Evolutionary conservation across 2,888 invertebrate species (phyloP).

Genomic region (Archips crataeganus): DNA sequence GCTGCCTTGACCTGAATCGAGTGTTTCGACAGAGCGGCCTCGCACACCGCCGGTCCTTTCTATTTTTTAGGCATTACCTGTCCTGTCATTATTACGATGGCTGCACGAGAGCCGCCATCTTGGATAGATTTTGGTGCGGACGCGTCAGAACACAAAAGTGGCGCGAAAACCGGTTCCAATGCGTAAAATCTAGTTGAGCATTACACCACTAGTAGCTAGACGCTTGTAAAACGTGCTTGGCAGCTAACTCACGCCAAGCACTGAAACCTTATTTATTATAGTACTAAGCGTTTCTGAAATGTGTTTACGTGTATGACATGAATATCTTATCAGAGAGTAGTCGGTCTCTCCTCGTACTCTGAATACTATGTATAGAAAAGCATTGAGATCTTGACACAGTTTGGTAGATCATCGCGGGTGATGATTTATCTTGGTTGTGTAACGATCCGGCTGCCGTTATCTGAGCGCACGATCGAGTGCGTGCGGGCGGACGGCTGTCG

Average conservation of each 20-base stretch:
- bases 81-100: constrained; percentile 82
- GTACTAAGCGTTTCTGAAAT: constrained; percentile 28
- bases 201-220: constrained; percentile 27
- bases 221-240: constrained; percentile 28
- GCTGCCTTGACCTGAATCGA: constrained; percentile 84
- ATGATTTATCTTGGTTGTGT: constrained; percentile 82
- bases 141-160: constrained; percentile 60
- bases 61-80: constrained; percentile 86
- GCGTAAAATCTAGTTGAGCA: constrained; percentile 53
- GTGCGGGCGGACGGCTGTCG: constrained; percentile 65
- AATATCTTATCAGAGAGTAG: constrained; percentile 47
- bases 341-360: constrained; percentile 28
- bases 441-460: constrained; percentile 72
- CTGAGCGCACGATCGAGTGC: constrained; percentile 73
- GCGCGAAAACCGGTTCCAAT: constrained; percentile 57
- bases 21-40: constrained; percentile 84
- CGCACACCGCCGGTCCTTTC: constrained; percentile 84
- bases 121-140: constrained; percentile 73
- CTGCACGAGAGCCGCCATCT: constrained; percentile 77
- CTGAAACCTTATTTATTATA: constrained; percentile 37
- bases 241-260: constrained; percentile 18
- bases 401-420: constrained; percentile 73
- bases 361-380: constrained; percentile 50
- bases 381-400: constrained; percentile 80
- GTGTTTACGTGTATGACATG: constrained; percentile 17